Percentiles rank a stretch among this genome's conserved stretches.
phyloP scores from a whole-genome alignment of 2,113 vertebrate genomes.

The Todiramphus chloris region DNA sequence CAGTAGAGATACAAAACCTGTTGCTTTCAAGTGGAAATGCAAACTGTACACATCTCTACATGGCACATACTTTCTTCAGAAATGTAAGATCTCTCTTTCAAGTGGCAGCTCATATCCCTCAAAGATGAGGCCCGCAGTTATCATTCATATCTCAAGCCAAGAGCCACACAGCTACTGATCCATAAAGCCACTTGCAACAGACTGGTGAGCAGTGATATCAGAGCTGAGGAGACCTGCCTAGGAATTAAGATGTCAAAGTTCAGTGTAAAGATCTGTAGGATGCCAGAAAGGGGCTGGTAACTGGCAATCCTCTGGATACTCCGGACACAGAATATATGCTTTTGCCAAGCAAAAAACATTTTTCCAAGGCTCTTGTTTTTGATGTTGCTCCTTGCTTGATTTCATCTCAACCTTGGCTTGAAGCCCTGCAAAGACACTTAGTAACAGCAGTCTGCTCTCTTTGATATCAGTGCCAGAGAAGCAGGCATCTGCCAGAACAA shows the following conservation, averaged over 20 bases:
- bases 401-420: background rate
- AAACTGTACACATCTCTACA: accelerated
- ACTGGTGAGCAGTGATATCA: background rate
- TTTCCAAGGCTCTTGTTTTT: background rate
- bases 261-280: background rate
- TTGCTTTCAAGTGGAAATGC: background rate
- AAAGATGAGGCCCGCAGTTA: background rate
- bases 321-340: background rate
- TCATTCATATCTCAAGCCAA: background rate
- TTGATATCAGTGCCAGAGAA: slow-evolving; percentile 19
- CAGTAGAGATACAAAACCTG: background rate
- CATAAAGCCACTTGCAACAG: background rate
- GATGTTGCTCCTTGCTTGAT: background rate
- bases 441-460: slow-evolving; percentile 25
- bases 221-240: background rate
- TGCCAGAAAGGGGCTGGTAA: background rate
- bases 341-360: background rate
- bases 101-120: background rate
- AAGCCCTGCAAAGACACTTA: background rate
- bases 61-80: background rate
- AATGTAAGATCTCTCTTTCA: background rate
- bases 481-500: slow-evolving; percentile 1
- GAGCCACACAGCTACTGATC: background rate
- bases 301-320: background rate
- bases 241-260: background rate